Evolutionary conservation across 2,888 invertebrate genomes (phyloP).

Genomic region (Oasisia sp.): DNA sequence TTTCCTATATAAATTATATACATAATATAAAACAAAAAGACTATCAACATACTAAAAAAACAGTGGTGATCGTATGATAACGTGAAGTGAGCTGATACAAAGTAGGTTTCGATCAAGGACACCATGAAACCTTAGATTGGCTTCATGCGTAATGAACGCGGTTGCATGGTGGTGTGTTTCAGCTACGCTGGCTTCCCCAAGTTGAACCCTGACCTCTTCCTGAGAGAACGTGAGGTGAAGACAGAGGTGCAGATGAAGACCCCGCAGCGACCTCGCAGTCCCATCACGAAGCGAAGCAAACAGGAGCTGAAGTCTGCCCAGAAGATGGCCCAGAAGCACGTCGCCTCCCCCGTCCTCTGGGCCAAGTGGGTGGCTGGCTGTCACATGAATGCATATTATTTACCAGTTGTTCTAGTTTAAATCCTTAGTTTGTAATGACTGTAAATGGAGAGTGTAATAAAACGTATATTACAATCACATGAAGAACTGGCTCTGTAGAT

Average conservation of each 20-base stretch:
- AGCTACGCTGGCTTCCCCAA: conserved; percentile 62
- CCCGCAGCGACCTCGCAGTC: conserved; percentile 73
- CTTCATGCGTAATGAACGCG: neutral
- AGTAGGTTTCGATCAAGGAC: neutral
- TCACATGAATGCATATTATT: neutral
- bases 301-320: conserved; percentile 94
- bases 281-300: conserved; percentile 91
- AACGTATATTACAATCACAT: no score
- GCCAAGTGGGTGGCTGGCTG: conserved; percentile 73
- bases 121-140: neutral
- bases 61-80: neutral
- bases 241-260: conserved; percentile 39
- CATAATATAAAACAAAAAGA: neutral
- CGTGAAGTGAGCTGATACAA: no score
- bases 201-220: conserved; percentile 68
- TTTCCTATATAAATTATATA: neutral
- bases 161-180: conserved; percentile 33
- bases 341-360: conserved; percentile 86
- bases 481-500: no score
- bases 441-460: no score
- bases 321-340: conserved; percentile 75
- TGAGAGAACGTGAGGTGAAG: conserved; percentile 26
- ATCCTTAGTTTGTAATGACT: no score
- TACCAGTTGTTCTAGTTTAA: no score
- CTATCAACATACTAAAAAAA: neutral